Percentiles rank a stretch among this genome's conserved stretches.
These are phyloP conservation scores for Sebastes reedi DNA, from an alignment of 2,797 vertebrate genomes.

Conservation along the genomic window DNA sequence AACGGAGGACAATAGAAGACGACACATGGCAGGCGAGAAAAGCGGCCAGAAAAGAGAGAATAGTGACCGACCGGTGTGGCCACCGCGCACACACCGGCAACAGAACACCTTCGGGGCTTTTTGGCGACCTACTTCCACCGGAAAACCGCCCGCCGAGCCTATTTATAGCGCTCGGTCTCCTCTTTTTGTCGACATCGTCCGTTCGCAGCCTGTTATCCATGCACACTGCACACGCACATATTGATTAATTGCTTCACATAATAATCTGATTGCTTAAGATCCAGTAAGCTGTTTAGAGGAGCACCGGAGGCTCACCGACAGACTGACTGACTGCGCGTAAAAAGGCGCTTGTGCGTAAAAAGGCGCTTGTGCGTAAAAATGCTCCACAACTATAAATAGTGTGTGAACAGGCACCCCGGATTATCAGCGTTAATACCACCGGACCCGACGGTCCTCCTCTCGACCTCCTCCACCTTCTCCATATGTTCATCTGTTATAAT, in stretches of 20 bases:
- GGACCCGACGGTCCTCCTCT: background rate
- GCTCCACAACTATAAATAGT: constrained; percentile 53
- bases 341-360: constrained; percentile 59
- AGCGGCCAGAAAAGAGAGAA: background rate
- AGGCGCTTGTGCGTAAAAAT: constrained; percentile 59
- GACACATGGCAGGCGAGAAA: constrained; percentile 73
- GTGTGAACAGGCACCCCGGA: constrained; percentile 15
- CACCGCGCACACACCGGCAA: background rate
- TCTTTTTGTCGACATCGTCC: constrained; percentile 26
- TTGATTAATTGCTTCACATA: constrained; percentile 67
- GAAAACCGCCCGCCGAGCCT: constrained; percentile 33
- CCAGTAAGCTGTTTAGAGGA: constrained; percentile 66
- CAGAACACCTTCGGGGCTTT: background rate
- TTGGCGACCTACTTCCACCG: background rate
- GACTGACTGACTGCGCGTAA: constrained; percentile 39
- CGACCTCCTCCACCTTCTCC: background rate
- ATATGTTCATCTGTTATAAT: constrained; percentile 19
- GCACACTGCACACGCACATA: background rate
- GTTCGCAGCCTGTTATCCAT: background rate
- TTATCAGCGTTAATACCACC: constrained; percentile 1
- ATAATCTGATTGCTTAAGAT: constrained; percentile 65
- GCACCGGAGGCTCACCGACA: background rate
- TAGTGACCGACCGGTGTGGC: too few relatives aligned
- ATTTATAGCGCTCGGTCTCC: constrained; percentile 31
- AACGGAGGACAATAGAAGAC: constrained; percentile 81